Base-by-base conservation (phyloP, 2,113 vertebrate species). In the Cisticola juncidis region DNA sequence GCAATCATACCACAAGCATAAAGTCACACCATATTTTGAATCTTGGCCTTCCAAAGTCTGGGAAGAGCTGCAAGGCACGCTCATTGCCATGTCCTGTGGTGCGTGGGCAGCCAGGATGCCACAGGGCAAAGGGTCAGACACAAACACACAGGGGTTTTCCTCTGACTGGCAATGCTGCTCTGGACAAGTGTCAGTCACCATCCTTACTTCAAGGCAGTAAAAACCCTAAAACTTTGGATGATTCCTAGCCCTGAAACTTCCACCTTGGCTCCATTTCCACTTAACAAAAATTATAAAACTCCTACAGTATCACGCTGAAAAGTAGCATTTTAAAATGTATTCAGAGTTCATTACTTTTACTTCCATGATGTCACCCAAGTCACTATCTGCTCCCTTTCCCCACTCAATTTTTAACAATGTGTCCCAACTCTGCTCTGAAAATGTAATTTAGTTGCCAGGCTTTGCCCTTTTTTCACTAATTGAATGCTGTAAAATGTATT, bases 1-100 rank as follows among this genome's bases (percentile, higher is more conserved):
- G 65, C 51, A 86, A 47, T 74, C 94, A 84, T 86, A 86, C 83
- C 92, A 86, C 51, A 58, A 48, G 91, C 72, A 84, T 83, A 58
- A 81, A 86, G 83, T 92, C 95, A 94, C 17, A 4, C 35, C 51
- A 23, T 81, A 71, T 66, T 91, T 92, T 78, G 44, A 83, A 81
- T 64, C 44, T 25, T 20, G 64, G 94, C 68, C 88, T 90, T 81
- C 88, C 77, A 88, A 86, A 91, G 81, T 78, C 72, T 2, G 0
- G 79, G 76, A 93, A 92, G 51, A 78, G 56, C 64, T 0, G 2
- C 92, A 88, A 88, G 90, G 80, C 33, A 56, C 5, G 0, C 71
- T 83, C 95, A 78, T 26, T 60, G 92, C 81, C 76, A 47, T 38
- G 60, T 66, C 92, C 51, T 74, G 96, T 6, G 2, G 86, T 73